Evolutionary conservation across 2,797 vertebrate species (phyloP).

Genomic region (Limosa lapponica): DNA sequence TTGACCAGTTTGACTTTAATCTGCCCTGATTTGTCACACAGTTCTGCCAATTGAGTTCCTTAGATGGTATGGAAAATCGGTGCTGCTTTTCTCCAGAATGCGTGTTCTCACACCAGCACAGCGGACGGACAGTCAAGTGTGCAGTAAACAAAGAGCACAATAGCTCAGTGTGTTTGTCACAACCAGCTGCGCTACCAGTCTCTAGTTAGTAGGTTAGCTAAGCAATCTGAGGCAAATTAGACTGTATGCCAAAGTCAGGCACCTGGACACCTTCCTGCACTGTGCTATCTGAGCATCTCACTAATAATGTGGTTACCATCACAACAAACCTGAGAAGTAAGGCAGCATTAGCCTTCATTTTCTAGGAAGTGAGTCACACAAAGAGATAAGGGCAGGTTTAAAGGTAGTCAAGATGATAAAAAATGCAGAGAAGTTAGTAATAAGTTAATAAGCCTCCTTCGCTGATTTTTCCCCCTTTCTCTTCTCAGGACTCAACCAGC

Average conservation of each 20-base stretch:
- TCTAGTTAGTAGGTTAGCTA: neutral
- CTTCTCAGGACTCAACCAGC: neutral
- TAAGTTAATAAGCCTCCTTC: neutral
- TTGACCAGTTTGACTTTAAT: conserved; percentile 44
- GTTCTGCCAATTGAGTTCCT: conserved; percentile 36
- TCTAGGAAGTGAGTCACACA: neutral
- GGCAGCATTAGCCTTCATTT: neutral
- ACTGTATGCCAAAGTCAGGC: neutral
- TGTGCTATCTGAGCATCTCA: neutral
- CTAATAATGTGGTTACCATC: neutral
- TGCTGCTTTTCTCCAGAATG: conserved; percentile 4
- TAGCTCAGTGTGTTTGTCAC: neutral
- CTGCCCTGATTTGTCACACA: conserved; percentile 63
- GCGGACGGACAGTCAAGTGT: neutral
- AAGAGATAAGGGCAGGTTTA: neutral
- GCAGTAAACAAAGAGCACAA: neutral
- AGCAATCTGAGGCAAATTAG: neutral
- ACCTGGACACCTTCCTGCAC: neutral
- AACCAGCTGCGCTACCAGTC: neutral
- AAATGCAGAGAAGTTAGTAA: neutral
- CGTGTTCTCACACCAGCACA: neutral
- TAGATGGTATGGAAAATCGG: conserved; percentile 56
- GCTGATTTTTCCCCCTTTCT: neutral
- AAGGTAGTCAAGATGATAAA: neutral
- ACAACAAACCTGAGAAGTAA: neutral